These are phyloP conservation scores for Chamaetylas fuelleborni DNA, from an alignment of 2,113 vertebrate species.

Conservation along the genomic window DNA sequence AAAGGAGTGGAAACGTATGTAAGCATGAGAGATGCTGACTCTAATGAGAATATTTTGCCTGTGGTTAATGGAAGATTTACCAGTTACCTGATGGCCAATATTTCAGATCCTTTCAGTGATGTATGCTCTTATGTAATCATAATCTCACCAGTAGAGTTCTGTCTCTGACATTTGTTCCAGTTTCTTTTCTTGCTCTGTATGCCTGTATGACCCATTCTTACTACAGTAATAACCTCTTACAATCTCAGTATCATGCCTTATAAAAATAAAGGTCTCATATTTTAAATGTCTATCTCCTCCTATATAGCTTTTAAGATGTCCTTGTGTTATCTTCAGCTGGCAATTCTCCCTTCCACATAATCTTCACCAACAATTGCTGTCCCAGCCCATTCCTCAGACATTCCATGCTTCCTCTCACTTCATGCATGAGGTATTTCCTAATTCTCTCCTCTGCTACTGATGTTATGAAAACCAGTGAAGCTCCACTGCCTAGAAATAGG, in stretches of 20 bases:
- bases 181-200: background rate
- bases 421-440: background rate
- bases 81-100: background rate
- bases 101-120: background rate
- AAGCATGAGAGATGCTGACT: background rate
- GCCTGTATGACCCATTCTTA: fast-evolving
- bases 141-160: background rate
- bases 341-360: background rate
- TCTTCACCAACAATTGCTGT: background rate
- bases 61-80: background rate
- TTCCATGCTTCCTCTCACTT: background rate
- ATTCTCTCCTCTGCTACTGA: background rate
- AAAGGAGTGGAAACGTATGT: background rate
- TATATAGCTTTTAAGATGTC: background rate
- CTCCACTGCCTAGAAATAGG: background rate
- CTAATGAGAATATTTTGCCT: background rate
- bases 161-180: background rate
- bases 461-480: background rate
- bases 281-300: background rate
- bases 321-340: background rate
- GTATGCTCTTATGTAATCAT: background rate
- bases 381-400: background rate
- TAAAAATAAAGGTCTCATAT: background rate
- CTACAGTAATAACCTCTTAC: background rate
- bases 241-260: background rate